A percentile compares a stretch with the other conserved stretches of the same genome.
Conservation (phyloP, 2,797 vertebrate genomes). For the Muraenolepis orangiensis region DNA sequence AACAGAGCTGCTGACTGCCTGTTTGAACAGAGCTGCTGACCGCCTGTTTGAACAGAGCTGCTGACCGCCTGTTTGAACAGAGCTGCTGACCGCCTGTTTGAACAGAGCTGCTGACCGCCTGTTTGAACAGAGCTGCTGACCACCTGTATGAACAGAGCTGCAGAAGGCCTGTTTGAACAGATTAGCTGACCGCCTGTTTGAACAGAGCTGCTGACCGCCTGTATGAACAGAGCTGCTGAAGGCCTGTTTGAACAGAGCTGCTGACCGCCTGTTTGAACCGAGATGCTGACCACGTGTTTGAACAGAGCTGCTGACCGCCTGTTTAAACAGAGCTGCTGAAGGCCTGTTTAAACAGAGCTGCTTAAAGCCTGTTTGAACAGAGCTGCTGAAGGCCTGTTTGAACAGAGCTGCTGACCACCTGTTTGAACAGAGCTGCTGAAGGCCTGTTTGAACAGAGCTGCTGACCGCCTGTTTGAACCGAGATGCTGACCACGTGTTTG, state of each 20-base stretch:
- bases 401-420: too few relatives aligned
- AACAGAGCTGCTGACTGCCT: too few relatives aligned
- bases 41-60: neutral
- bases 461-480: too few relatives aligned
- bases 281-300: neutral
- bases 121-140: neutral
- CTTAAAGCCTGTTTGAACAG: too few relatives aligned
- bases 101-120: too few relatives aligned
- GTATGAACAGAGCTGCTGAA: neutral
- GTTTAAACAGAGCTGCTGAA: neutral
- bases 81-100: neutral
- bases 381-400: neutral
- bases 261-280: too few relatives aligned
- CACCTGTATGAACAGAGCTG: neutral
- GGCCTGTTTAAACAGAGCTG: neutral
- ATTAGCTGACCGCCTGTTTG: neutral
- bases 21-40: neutral
- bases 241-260: neutral
- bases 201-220: too few relatives aligned
- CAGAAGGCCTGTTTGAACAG: neutral
- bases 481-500: neutral
- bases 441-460: neutral
- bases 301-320: too few relatives aligned
- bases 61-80: too few relatives aligned
- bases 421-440: neutral